A percentile compares a stretch with the other conserved stretches of the same genome.
Conservation (phyloP, 2,113 vertebrate species). For the Elanus axillaris region DNA sequence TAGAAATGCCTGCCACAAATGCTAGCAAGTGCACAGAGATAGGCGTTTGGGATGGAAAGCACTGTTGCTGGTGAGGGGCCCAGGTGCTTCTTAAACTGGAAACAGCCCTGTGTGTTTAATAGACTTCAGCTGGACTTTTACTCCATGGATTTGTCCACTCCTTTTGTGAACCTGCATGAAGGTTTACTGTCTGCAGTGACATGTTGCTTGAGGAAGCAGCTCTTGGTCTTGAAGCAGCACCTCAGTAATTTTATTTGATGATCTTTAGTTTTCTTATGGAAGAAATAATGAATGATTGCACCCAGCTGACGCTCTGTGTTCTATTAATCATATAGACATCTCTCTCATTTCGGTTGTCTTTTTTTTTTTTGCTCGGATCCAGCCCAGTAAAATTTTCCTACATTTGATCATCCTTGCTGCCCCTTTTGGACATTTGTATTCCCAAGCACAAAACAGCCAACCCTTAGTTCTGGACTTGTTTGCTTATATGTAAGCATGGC, state of each 20-base stretch:
- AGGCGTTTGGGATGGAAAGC: not conserved
- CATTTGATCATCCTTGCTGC: not conserved
- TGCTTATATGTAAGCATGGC: not conserved
- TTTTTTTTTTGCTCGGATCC: not conserved
- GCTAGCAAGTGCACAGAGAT: fast-evolving
- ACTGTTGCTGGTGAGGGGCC: not conserved
- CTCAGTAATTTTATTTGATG: not conserved
- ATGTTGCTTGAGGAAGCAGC: not conserved
- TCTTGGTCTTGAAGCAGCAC: not conserved
- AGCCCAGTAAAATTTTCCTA: not conserved
- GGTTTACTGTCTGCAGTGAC: not conserved
- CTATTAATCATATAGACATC: not conserved
- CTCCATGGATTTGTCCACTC: not conserved
- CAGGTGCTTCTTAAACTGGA: not conserved
- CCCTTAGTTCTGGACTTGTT: not conserved
- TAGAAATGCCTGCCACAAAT: not conserved
- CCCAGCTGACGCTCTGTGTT: not conserved
- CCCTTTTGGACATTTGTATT: not conserved
- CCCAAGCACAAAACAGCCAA: not conserved
- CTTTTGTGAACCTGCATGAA: not conserved
- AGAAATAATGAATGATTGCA: not conserved
- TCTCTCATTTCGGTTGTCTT: not conserved
- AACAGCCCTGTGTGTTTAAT: not conserved
- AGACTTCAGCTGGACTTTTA: not conserved
- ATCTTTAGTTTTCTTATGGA: not conserved